phyloP scores from a whole-genome alignment of 2,888 invertebrate species.

The Coleophora flavipennella region DNA sequence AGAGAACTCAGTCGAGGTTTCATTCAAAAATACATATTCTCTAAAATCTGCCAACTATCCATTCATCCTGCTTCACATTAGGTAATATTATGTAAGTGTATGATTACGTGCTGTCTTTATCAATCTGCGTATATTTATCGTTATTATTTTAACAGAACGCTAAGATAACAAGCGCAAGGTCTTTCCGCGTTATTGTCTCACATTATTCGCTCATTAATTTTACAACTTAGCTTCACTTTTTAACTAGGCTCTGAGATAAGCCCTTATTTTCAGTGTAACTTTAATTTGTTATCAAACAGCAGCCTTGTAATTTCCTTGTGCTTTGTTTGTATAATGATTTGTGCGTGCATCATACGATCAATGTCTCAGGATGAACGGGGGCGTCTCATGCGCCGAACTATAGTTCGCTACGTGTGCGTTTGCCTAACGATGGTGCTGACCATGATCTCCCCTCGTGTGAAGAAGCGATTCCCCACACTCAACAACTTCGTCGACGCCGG shows the following conservation, averaged over 20 bases:
- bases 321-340: no score
- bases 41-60: no score
- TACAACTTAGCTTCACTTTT: not conserved
- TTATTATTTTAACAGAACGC: not conserved
- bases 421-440: conserved; percentile 90
- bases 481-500: conserved; percentile 90
- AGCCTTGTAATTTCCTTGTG: no score
- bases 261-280: no score
- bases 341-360: conserved; percentile 3
- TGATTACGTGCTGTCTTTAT: no score
- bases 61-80: no score
- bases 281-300: no score
- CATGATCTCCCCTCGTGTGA: conserved; percentile 89
- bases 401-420: conserved; percentile 87
- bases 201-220: not conserved
- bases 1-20: no score
- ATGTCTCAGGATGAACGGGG: conserved; percentile 81
- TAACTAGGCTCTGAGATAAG: no score
- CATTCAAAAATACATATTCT: no score
- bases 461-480: conserved; percentile 89
- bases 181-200: conserved; percentile 1
- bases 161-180: not conserved
- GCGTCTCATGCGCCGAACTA: conserved; percentile 85
- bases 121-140: not conserved
- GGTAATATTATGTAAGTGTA: no score